Evolutionary conservation across 2,888 invertebrate genomes (phyloP).

Genomic region (Limnephilus rhombicus): DNA sequence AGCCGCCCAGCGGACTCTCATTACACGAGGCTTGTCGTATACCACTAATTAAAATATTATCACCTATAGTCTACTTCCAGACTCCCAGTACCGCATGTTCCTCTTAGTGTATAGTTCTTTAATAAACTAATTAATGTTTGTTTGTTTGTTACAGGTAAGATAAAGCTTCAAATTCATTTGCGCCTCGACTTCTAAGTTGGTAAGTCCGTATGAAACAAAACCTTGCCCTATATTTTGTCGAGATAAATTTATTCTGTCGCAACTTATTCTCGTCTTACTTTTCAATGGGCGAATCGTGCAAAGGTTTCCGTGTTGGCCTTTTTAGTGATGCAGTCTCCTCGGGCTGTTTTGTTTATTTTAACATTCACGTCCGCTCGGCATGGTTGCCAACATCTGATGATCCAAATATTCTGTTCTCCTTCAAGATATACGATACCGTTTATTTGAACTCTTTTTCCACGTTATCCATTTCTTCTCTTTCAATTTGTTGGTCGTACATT

Average conservation of each 20-base stretch:
- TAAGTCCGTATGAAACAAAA: neutral
- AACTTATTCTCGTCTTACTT: neutral
- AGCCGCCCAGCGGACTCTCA: neutral
- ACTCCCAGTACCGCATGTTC: neutral
- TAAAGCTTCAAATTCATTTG: neutral
- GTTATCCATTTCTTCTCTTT: neutral
- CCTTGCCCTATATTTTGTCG: neutral
- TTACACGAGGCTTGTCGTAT: neutral
- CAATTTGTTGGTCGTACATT: neutral
- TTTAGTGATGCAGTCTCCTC: neutral
- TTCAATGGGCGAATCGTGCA: neutral
- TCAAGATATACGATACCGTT: neutral
- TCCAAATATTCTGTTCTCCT: neutral
- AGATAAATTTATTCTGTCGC: neutral
- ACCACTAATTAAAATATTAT: neutral
- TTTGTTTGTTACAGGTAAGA: neutral
- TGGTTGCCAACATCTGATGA: conserved; percentile 26
- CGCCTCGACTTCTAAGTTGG: neutral
- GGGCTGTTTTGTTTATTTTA: neutral
- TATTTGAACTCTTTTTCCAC: neutral
- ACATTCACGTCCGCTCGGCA: neutral
- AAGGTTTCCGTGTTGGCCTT: neutral
- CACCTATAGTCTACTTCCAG: neutral
- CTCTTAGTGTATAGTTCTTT: neutral
- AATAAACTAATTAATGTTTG: neutral